phyloP scores from a whole-genome alignment of 2,888 invertebrate species.

The Theretra japonica region DNA sequence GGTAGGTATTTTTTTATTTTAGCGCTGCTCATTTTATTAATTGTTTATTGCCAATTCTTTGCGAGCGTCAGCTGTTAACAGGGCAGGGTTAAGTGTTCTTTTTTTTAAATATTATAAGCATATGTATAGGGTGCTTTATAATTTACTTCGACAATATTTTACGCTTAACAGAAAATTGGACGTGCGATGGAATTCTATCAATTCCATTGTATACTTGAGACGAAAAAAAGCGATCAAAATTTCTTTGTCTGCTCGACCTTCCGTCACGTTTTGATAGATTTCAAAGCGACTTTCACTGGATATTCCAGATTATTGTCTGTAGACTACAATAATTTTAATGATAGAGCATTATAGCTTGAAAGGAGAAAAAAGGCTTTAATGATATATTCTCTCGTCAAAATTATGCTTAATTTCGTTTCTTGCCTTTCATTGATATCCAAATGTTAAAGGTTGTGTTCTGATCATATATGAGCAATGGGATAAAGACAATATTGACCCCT shows the following conservation, averaged over 20 bases:
- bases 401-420: too few relatives aligned
- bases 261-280: conserved; percentile 14
- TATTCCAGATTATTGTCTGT: background rate
- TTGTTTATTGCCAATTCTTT: too few relatives aligned
- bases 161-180: background rate
- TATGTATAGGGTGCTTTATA: background rate
- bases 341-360: background rate
- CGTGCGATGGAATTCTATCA: background rate
- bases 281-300: conserved; percentile 13
- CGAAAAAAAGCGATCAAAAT: background rate
- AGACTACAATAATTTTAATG: background rate
- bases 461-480: too few relatives aligned
- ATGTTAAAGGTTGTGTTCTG: too few relatives aligned
- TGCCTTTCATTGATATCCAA: too few relatives aligned
- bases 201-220: background rate
- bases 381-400: too few relatives aligned
- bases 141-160: background rate
- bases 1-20: too few relatives aligned
- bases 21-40: too few relatives aligned
- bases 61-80: too few relatives aligned
- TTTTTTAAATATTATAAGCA: background rate
- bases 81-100: too few relatives aligned
- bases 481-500: too few relatives aligned
- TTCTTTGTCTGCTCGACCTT: conserved; percentile 13
- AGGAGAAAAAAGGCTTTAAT: background rate